These are phyloP conservation scores for Heliconius cydno DNA, from an alignment of 2,888 invertebrate genomes.

Conservation along the genomic window DNA sequence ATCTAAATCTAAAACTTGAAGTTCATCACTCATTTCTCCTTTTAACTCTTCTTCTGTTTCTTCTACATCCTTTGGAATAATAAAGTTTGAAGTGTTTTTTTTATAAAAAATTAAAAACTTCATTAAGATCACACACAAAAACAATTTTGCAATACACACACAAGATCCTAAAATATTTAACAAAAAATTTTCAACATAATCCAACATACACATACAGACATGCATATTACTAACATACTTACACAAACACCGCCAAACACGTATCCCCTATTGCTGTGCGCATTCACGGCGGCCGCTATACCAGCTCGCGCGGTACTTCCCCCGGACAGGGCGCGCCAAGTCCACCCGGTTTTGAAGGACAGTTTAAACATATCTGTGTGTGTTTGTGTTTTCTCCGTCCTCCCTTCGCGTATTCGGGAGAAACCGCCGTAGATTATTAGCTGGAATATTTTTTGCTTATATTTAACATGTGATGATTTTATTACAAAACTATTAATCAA, in stretches of 20 bases:
- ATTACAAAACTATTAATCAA: too few relatives aligned
- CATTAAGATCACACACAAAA: too few relatives aligned
- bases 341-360: constrained; percentile 77
- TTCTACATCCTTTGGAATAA: constrained; percentile 85
- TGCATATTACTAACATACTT: constrained; percentile 36
- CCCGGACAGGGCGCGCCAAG: constrained; percentile 56
- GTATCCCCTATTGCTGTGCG: constrained; percentile 87
- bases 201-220: background rate
- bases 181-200: background rate
- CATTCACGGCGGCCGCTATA: constrained; percentile 84
- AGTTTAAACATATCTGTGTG: constrained; percentile 77
- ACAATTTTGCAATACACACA: background rate
- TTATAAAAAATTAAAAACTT: too few relatives aligned
- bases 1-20: constrained; percentile 89
- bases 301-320: constrained; percentile 86
- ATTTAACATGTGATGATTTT: too few relatives aligned
- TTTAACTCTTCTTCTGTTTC: constrained; percentile 91
- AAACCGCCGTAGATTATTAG: constrained; percentile 77
- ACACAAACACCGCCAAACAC: constrained; percentile 93
- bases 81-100: background rate
- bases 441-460: constrained; percentile 51
- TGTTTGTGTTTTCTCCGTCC: constrained; percentile 68
- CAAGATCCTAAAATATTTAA: background rate
- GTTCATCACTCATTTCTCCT: constrained; percentile 92
- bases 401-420: constrained; percentile 72